Conservation (phyloP, 2,797 vertebrate species). For the Sebastes kiyomatsui region DNA sequence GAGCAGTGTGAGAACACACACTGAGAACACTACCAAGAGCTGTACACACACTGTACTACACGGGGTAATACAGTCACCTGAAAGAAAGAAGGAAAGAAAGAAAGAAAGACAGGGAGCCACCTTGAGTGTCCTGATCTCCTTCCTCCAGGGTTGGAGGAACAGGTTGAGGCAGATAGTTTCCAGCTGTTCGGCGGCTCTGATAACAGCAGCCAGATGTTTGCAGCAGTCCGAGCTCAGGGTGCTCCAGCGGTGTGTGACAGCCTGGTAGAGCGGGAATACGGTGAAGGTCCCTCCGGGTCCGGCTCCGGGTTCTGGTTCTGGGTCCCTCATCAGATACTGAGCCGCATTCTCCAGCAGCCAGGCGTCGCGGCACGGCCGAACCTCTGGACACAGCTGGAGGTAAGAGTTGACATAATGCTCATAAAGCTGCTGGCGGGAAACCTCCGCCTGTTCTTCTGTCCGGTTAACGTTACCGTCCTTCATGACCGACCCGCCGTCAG, state of each 20-base stretch:
- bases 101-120: slow-evolving; percentile 52
- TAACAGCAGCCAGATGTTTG: slow-evolving; percentile 49
- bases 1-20: too few relatives aligned
- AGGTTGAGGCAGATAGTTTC: slow-evolving; percentile 87
- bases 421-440: slow-evolving; percentile 47
- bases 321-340: slow-evolving; percentile 42
- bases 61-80: too few relatives aligned
- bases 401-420: slow-evolving; percentile 68
- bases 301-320: slow-evolving; percentile 3
- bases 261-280: slow-evolving; percentile 64
- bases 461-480: slow-evolving; percentile 31
- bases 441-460: background rate
- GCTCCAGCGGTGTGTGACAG: background rate
- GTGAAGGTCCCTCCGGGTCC: slow-evolving; percentile 22
- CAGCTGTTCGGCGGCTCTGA: slow-evolving; percentile 81
- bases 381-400: slow-evolving; percentile 27
- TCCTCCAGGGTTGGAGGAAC: slow-evolving; percentile 87
- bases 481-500: slow-evolving; percentile 40
- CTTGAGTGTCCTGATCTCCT: slow-evolving; percentile 87
- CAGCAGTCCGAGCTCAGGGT: background rate
- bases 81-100: background rate
- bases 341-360: slow-evolving; percentile 44
- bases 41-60: background rate
- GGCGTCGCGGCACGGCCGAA: slow-evolving; percentile 66
- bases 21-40: background rate